Evolutionary conservation across 1,140 invertebrate genomes (phyloP).

Genomic region (Cydia splendana): DNA sequence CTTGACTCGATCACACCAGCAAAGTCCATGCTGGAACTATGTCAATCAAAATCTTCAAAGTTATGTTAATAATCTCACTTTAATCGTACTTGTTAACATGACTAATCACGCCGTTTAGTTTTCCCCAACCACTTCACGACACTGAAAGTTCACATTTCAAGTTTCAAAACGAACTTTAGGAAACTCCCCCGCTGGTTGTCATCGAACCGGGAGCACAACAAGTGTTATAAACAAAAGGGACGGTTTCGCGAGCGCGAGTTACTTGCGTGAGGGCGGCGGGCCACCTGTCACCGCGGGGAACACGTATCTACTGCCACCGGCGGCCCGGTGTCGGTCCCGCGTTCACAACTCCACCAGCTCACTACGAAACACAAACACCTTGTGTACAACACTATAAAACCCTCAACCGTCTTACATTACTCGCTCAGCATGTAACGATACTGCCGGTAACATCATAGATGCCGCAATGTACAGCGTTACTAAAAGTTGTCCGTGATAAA

Average conservation of each 20-base stretch:
- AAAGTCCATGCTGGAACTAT: conserved; percentile 53
- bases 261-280: conserved; percentile 49
- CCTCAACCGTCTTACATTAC: background rate
- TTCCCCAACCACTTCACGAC: conserved; percentile 68
- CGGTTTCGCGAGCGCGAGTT: conserved; percentile 61
- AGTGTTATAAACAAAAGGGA: conserved; percentile 73
- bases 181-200: conserved; percentile 37
- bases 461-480: conserved; percentile 1
- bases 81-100: conserved; percentile 69
- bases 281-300: conserved; percentile 70
- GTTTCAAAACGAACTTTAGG: conserved; percentile 36
- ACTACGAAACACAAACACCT: conserved; percentile 36
- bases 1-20: conserved; percentile 41
- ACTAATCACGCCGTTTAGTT: conserved; percentile 61
- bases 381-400: background rate
- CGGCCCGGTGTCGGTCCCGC: conserved; percentile 53
- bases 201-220: conserved; percentile 51
- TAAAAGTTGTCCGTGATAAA: background rate
- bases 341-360: conserved; percentile 45
- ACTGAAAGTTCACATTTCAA: conserved; percentile 65
- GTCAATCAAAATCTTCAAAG: conserved; percentile 55
- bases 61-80: conserved; percentile 70
- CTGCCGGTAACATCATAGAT: background rate
- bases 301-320: conserved; percentile 68
- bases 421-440: background rate